Evolutionary conservation across 2,888 invertebrate species (phyloP), one percentile per base, ranked within the genome.

Genomic region (Brenthis ino): DNA sequence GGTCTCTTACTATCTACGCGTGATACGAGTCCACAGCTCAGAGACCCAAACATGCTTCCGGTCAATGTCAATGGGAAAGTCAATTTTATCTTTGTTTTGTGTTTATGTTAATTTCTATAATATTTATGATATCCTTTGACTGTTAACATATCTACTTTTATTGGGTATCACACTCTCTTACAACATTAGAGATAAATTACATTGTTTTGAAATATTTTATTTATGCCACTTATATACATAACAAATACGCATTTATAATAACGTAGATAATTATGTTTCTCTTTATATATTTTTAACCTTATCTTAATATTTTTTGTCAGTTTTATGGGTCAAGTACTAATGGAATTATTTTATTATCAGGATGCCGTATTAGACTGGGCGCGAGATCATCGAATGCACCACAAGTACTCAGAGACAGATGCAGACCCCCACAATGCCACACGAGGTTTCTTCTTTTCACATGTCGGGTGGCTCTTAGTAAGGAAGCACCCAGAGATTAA

Each of bases 371-470:
- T 95, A n/a, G 96, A 96, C 81, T 96, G 96, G 96, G 95, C 96
- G 0, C 93, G 96, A 69, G 96, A 96, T 81, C 96, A 96, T 89
- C 94, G 97, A 76, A 96, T 97, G 82, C 97, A 98, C 85, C 98
- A 98, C 93, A 98, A 98, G 85, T 98, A 96, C 93, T 97, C 96
- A 24, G 98, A 98, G 84, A 98, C 98, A 0, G 96, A 98, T 84
- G 98, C 98, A 2, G 98, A 98, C 88, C 98, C 98, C 0, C 98
- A 98, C 85, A 98, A 98, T 85, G 97, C 98, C 0, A 96, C 94
- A 0, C 93, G 98, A 58, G 99, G 99, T 3, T 98, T 99, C 93
- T 99, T 99, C 94, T 99, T 99, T 89, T 95, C 98, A 0, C 99
- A 99, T 86, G 94, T 99, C 68, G 99, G 99, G 69, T 99, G 99